A percentile compares a stretch with the other conserved stretches of the same genome.
phyloP scores from a whole-genome alignment of 2,113 vertebrate species.

The Setophaga coronata region DNA sequence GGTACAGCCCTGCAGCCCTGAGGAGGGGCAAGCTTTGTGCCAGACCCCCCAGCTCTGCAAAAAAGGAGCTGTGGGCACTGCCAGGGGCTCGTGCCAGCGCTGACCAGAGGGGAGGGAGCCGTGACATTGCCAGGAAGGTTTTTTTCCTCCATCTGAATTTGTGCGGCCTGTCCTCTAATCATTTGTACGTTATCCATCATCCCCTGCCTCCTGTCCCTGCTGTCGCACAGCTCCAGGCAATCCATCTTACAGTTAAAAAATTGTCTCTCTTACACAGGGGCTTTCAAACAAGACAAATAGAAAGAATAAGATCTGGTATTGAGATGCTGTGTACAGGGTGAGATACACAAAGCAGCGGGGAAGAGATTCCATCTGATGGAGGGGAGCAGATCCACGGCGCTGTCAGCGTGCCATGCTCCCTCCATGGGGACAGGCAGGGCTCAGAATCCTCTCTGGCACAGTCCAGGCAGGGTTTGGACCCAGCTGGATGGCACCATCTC shows the following conservation, averaged over 20 bases:
- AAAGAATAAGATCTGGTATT: conserved; percentile 43
- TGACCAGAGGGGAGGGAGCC: conserved; percentile 2
- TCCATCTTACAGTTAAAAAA: conserved; percentile 67
- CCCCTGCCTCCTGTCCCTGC: conserved; percentile 31
- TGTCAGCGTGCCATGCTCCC: rapidly evolving
- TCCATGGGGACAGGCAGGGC: rapidly evolving
- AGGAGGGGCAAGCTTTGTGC: too few relatives aligned
- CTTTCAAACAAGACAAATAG: conserved; percentile 70
- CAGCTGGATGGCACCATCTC: not conserved
- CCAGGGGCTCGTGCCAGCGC: not conserved
- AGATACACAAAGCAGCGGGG: not conserved
- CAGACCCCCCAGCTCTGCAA: not conserved
- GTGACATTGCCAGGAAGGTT: not conserved
- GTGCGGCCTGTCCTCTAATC: conserved; percentile 61
- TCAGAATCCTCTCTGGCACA: not conserved
- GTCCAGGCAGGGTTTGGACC: not conserved
- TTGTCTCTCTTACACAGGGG: conserved; percentile 64
- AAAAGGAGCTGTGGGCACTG: not conserved
- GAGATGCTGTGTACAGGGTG: conserved; percentile 27
- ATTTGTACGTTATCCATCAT: conserved; percentile 42
- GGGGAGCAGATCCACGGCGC: not conserved
- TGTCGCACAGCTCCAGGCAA: conserved; percentile 58
- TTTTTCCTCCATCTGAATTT: conserved; percentile 32
- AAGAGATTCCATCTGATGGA: conserved; percentile 25
- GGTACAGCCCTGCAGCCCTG: rapidly evolving